Base-by-base conservation (phyloP, 1,140 invertebrate genomes). In the Aphis craccivora region DNA sequence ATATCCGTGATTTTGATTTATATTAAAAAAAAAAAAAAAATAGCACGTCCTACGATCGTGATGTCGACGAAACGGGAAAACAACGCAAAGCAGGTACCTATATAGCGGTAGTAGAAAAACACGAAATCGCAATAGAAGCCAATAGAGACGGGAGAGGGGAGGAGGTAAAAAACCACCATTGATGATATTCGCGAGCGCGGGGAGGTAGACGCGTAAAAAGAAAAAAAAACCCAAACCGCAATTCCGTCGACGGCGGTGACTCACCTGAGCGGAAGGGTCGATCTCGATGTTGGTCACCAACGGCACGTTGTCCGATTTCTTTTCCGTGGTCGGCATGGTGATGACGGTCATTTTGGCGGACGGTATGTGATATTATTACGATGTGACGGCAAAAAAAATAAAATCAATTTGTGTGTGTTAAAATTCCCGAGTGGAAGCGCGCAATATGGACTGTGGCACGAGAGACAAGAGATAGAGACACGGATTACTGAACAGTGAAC, bases 251-350 rank as follows among this genome's bases (percentile, higher is more conserved):
- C 53, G 35, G 0, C 25, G 3, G 4, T 8, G 11, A 25, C 81
- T 83, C 30, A 84, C 91, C 91, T 86, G 91, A 0, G 25, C 1
- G 1, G 37, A 43, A 1, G 91, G 91, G 23, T 93, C 91, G 48
- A 93, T 45, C 40, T 93, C 91, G 35, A 93, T 93, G 91, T 93
- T 86, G 81, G 45, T 93, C 22, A 93, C 91, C 48, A 93, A 43
- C 67, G 91, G 91, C 14, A 93, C 91, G 91, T 93, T 93, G 48
- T 93, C 91, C 48, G 81, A 37, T 22, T 93, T 93, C 91, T 93
- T 93, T 37, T 93, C 91, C 11, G 67, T 4, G 23, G 81, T 55
- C 22, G 91, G 91, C 48, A 93, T 93, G 7, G 81, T 93, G 14
- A 93, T 93, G 5, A 84, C 91, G 35, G 91, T 93, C 91, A 93